Base-by-base conservation (phyloP, 2,888 invertebrate genomes). In the Hipparchia sbordonii region DNA sequence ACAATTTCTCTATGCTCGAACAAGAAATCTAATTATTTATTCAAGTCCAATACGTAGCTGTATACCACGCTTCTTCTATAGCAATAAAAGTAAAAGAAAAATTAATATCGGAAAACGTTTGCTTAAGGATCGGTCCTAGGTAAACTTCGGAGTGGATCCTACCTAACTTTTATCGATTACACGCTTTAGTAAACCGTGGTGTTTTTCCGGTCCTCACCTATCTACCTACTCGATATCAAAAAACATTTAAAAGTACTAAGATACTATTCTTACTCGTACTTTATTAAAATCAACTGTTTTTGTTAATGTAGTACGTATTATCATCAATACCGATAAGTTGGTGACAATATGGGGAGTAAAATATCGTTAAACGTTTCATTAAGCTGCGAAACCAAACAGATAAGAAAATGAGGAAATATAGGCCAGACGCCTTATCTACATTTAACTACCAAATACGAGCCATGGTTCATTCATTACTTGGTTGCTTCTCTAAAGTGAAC, bases 381-480 rank as follows among this genome's bases (percentile, higher is more conserved):
- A 46, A 13, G 46, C 13, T 48, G 9, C 48, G 48, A 63, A 63
- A 63, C 48, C 48, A 48, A 63, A 63, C 9, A 63, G 63, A 63
- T 63, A 63, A 63, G 63, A 48, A 63, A 63, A 62, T 62, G 46
- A 13, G 46, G 62, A 48, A 62, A 63, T 63, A 63, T 63, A 48
- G 63, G 63, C 13, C 62, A 62, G 62, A 56, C 56, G 8, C 13
- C 63, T 63, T 63, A 63, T 63, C 63, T 63, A 13, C 13, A 4
- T 39, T 10, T 23, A 23, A 13, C 13, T 57, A 52, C 8, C 8
- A 57, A 2, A 7, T 57, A 57, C 57, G 57, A 57, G 8, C 23
- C 5, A 52, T 52, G 52, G 12, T 52, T 12, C 12, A 23, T 57
- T 23, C 7, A 23, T 57, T 7, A 57, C 57, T 57, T 2, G 8